Conservation (phyloP, 2,888 invertebrate genomes). For the Caenorhabditis angaria region DNA sequence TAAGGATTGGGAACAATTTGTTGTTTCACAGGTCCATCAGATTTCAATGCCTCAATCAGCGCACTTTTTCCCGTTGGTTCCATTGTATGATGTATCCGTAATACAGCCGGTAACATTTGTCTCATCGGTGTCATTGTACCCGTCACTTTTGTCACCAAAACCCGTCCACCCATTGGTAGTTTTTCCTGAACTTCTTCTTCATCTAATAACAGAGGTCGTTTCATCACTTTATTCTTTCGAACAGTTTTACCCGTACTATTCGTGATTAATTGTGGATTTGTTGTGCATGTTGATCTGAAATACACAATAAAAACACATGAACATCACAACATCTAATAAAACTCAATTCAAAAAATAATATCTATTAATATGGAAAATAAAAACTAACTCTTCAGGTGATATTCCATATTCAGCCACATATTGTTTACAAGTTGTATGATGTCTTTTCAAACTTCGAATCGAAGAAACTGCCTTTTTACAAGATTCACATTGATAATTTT, state of each 20-base stretch:
- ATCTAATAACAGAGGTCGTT: background rate
- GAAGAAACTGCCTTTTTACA: conserved; percentile 52
- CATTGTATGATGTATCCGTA: background rate
- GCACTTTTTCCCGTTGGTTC: conserved; percentile 15
- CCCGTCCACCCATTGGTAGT: background rate
- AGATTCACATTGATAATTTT: conserved; percentile 31
- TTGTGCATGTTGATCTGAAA: background rate
- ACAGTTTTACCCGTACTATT: background rate
- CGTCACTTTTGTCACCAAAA: background rate
- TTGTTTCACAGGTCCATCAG: background rate
- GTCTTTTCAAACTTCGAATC: conserved; percentile 46
- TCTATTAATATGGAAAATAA: background rate
- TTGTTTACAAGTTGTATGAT: conserved; percentile 49
- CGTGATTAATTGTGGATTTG: too few relatives aligned
- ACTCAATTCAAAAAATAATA: background rate
- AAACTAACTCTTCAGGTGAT: conserved; percentile 41
- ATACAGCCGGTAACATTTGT: background rate
- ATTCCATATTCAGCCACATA: conserved; percentile 34
- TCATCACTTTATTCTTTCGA: conserved; percentile 8
- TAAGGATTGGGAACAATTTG: background rate
- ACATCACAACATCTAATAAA: conserved; percentile 1
- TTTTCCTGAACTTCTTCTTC: background rate
- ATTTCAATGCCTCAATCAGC: conserved; percentile 15
- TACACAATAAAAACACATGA: too few relatives aligned
- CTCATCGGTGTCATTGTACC: background rate